These are phyloP conservation scores for Mastacembelus armatus DNA, from an alignment of 2,797 vertebrate genomes.

Conservation along the genomic window DNA sequence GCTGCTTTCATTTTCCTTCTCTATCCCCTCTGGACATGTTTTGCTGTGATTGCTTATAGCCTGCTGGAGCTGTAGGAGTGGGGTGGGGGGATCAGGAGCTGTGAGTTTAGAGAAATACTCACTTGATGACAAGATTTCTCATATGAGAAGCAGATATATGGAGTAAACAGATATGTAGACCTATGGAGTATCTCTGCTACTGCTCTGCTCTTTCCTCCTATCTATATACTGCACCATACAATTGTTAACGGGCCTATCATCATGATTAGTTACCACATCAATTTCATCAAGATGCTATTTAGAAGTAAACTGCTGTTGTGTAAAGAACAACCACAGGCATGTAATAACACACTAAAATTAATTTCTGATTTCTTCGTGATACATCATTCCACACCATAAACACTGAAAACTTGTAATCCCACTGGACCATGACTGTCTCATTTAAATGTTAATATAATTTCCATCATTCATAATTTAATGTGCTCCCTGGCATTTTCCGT, in stretches of 20 bases:
- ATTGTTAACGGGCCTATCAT: slow-evolving; percentile 44
- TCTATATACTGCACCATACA: slow-evolving; percentile 13
- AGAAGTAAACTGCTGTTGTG: slow-evolving; percentile 48
- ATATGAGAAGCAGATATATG: slow-evolving; percentile 24
- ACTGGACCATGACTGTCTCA: slow-evolving; percentile 75
- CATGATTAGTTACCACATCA: slow-evolving; percentile 54
- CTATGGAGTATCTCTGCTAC: slow-evolving; percentile 3
- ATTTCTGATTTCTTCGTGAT: slow-evolving; percentile 57
- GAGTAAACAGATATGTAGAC: slow-evolving; percentile 33
- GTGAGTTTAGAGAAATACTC: slow-evolving; percentile 53
- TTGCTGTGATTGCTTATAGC: slow-evolving; percentile 71
- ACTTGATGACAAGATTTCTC: slow-evolving; percentile 41
- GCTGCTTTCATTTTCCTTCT: slow-evolving; percentile 70
- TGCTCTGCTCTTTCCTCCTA: not conserved
- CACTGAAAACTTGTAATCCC: slow-evolving; percentile 68
- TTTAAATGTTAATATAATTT: slow-evolving; percentile 82
- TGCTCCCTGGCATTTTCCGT: slow-evolving; percentile 67
- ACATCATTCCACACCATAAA: slow-evolving; percentile 73
- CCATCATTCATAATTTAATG: slow-evolving; percentile 79
- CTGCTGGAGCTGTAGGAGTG: slow-evolving; percentile 35
- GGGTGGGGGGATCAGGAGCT: slow-evolving; percentile 39
- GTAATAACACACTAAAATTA: slow-evolving; percentile 55
- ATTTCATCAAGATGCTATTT: slow-evolving; percentile 47
- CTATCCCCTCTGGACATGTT: slow-evolving; percentile 69
- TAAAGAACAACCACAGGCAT: slow-evolving; percentile 49